These are phyloP conservation scores for Aulostomus chinensis DNA, from an alignment of 2,797 vertebrate species.

Conservation along the genomic window DNA sequence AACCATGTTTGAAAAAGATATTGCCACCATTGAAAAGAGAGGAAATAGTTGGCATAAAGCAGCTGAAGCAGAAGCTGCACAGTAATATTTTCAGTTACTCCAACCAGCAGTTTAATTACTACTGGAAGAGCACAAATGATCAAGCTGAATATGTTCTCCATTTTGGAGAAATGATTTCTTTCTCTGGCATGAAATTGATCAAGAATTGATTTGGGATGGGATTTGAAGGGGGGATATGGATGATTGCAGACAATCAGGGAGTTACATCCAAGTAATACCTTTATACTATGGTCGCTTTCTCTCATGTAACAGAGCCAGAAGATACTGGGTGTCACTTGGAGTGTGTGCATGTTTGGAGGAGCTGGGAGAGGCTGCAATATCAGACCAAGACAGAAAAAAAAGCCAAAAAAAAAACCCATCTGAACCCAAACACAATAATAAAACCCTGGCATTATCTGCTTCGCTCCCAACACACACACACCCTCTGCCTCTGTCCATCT, in stretches of 20 bases:
- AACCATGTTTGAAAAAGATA: conserved; percentile 39
- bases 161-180: conserved; percentile 65
- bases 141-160: conserved; percentile 61
- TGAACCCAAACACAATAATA: conserved; percentile 68
- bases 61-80: conserved; percentile 12
- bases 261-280: conserved; percentile 43
- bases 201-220: conserved; percentile 72
- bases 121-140: conserved; percentile 57
- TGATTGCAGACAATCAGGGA: conserved; percentile 61
- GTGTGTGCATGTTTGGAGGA: conserved; percentile 3
- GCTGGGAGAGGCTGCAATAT: conserved; percentile 42
- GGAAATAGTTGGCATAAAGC: no score
- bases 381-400: conserved; percentile 55
- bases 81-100: conserved; percentile 50
- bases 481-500: conserved; percentile 30
- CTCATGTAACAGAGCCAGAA: conserved; percentile 31
- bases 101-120: conserved; percentile 60
- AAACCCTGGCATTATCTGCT: conserved; percentile 77
- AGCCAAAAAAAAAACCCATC: no score
- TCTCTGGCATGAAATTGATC: conserved; percentile 70
- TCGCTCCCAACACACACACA: conserved; percentile 42
- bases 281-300: conserved; percentile 38
- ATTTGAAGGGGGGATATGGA: conserved; percentile 56
- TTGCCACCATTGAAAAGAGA: no score
- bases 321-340: neutral